Conservation (phyloP, 2,888 invertebrate species). For the Mythimna albipuncta region DNA sequence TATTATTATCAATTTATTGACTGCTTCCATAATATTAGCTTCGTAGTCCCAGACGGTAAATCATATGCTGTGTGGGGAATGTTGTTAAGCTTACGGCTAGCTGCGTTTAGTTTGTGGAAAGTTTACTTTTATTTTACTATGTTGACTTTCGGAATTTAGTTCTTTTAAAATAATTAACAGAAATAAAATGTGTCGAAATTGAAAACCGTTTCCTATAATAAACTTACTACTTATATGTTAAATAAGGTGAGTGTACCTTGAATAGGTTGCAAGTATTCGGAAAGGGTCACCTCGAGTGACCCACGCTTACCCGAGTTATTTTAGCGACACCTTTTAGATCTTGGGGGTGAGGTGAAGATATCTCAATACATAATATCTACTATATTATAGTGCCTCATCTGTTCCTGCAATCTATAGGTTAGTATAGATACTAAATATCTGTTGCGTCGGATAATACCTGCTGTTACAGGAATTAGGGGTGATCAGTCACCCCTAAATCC, state of each 20-base stretch:
- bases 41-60: slow-evolving; percentile 42
- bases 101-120: slow-evolving; percentile 21
- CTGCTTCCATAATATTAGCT: slow-evolving; percentile 69
- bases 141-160: neutral
- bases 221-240: neutral
- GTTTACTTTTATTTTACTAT: neutral
- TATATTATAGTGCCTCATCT: neutral
- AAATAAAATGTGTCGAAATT: neutral
- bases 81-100: slow-evolving; percentile 29
- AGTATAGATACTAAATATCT: slow-evolving; percentile 24
- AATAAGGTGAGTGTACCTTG: neutral
- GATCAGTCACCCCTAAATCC: slow-evolving; percentile 26
- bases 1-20: slow-evolving; percentile 85
- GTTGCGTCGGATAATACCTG: slow-evolving; percentile 28
- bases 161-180: neutral
- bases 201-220: neutral
- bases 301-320: slow-evolving; percentile 29
- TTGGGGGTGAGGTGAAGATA: slow-evolving; percentile 21
- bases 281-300: slow-evolving; percentile 30
- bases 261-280: neutral
- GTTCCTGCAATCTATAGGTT: neutral
- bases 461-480: slow-evolving; percentile 10
- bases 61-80: slow-evolving; percentile 27
- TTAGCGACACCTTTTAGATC: slow-evolving; percentile 16
- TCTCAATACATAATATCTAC: slow-evolving; percentile 13